These are phyloP conservation scores for Mico argentatus DNA, from an alignment of 2,797 vertebrate genomes.

Conservation along the genomic window DNA sequence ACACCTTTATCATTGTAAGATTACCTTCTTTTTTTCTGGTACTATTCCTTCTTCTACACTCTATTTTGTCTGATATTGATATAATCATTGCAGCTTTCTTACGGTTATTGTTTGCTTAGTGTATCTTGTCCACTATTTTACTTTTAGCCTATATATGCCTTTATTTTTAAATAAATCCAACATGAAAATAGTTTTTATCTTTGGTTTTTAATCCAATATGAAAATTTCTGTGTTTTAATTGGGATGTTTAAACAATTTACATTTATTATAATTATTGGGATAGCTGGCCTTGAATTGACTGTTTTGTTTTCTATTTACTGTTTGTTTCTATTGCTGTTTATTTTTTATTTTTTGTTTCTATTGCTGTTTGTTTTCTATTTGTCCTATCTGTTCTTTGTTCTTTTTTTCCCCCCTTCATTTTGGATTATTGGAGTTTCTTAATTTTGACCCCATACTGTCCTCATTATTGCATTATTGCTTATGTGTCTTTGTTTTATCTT, in stretches of 20 bases:
- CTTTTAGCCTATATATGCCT: background rate
- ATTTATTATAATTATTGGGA: background rate
- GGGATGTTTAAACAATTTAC: background rate
- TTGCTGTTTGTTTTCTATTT: constrained; percentile 33
- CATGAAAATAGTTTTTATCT: background rate
- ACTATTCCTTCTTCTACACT: constrained; percentile 1
- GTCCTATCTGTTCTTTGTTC: background rate
- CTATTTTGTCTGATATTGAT: background rate
- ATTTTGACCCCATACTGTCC: background rate
- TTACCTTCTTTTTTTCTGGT: background rate
- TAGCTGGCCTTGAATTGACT: background rate
- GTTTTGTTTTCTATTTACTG: constrained; percentile 30
- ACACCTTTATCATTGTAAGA: background rate
- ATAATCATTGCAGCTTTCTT: background rate
- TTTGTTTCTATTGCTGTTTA: constrained; percentile 31
- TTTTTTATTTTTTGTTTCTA: background rate
- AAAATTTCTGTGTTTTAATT: background rate
- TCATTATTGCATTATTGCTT: background rate
- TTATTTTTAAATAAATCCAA: constrained; percentile 28
- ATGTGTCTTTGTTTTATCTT: background rate
- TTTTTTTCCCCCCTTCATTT: background rate
- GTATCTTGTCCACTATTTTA: background rate
- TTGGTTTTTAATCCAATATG: background rate
- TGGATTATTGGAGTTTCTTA: constrained; percentile 12
- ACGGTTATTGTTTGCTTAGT: background rate